These are phyloP conservation scores for Orientallactaga bullata DNA, from an alignment of 2,113 vertebrate genomes.

Conservation along the genomic window DNA sequence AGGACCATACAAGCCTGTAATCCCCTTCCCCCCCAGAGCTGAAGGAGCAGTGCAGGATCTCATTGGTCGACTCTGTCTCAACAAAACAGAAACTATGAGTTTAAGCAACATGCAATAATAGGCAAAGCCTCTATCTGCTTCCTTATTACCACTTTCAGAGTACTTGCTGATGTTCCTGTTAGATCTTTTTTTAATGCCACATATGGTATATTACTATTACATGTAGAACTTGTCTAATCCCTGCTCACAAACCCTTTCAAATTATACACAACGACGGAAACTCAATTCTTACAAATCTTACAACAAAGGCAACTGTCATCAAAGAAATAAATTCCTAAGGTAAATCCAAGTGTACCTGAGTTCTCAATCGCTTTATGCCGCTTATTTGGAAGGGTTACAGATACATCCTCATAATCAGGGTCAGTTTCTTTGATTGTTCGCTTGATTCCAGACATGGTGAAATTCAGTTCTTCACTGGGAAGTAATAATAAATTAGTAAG, in stretches of 20 bases:
- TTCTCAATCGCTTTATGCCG: slow-evolving; percentile 93
- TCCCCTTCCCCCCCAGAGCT: too few relatives aligned
- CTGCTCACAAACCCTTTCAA: background rate
- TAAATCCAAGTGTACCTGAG: slow-evolving; percentile 89
- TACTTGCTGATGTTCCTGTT: background rate
- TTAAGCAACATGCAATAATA: background rate
- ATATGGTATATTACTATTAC: background rate
- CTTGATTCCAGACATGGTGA: slow-evolving; percentile 96
- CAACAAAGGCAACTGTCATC: background rate
- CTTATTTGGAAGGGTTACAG: slow-evolving; percentile 92
- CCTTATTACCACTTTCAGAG: background rate
- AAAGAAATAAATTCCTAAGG: slow-evolving; percentile 42
- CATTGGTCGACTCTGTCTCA: background rate
- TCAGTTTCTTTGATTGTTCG: slow-evolving; percentile 95
- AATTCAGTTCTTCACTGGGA: slow-evolving; percentile 68
- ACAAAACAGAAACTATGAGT: background rate
- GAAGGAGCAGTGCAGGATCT: too few relatives aligned
- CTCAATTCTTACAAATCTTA: background rate
- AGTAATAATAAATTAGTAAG: slow-evolving; percentile 51
- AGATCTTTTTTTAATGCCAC: background rate
- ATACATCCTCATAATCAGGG: slow-evolving; percentile 97
- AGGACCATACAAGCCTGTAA: too few relatives aligned
- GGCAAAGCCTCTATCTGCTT: background rate
- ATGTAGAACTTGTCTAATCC: background rate
- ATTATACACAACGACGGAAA: background rate